These are phyloP conservation scores for Matsumyia berberina DNA, from an alignment of 2,888 invertebrate genomes.

Conservation along the genomic window DNA sequence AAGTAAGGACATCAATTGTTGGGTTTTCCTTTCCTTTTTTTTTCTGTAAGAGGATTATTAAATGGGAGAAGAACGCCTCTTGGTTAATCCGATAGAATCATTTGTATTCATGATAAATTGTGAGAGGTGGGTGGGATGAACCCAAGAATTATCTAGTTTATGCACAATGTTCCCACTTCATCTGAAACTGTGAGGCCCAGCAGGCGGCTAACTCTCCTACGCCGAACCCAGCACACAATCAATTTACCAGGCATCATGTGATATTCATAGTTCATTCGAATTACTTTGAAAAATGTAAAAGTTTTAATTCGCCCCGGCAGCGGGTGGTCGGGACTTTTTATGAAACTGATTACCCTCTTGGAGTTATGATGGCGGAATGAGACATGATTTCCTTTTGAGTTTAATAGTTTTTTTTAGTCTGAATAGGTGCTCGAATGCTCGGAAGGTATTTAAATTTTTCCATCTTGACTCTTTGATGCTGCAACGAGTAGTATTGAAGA, in stretches of 20 bases:
- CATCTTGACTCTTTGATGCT: slow-evolving; percentile 3
- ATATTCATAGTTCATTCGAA: slow-evolving; percentile 50
- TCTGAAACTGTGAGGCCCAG: slow-evolving; percentile 16
- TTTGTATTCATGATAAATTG: slow-evolving; percentile 34
- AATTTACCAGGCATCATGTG: slow-evolving; percentile 55
- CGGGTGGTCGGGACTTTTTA: not conserved
- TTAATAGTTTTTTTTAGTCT: slow-evolving; percentile 33
- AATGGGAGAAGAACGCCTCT: slow-evolving; percentile 35
- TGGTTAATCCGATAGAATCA: slow-evolving; percentile 51
- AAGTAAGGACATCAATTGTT: slow-evolving; percentile 75
- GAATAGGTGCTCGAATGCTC: slow-evolving; percentile 44
- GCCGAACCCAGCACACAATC: slow-evolving; percentile 47
- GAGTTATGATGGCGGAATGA: slow-evolving; percentile 38
- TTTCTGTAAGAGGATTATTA: slow-evolving; percentile 36
- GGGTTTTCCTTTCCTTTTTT: slow-evolving; percentile 28
- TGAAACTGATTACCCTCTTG: slow-evolving; percentile 48
- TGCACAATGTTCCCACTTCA: slow-evolving; percentile 50
- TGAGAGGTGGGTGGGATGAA: not conserved
- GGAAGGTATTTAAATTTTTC: slow-evolving; percentile 6
- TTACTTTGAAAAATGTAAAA: slow-evolving; percentile 65
- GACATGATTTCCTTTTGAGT: slow-evolving; percentile 50
- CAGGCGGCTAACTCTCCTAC: slow-evolving; percentile 4
- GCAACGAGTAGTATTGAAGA: not conserved
- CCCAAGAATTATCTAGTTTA: slow-evolving; percentile 31
- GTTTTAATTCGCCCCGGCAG: slow-evolving; percentile 33